phyloP scores from a whole-genome alignment of 2,113 vertebrate genomes.

The Anhinga rufa region DNA sequence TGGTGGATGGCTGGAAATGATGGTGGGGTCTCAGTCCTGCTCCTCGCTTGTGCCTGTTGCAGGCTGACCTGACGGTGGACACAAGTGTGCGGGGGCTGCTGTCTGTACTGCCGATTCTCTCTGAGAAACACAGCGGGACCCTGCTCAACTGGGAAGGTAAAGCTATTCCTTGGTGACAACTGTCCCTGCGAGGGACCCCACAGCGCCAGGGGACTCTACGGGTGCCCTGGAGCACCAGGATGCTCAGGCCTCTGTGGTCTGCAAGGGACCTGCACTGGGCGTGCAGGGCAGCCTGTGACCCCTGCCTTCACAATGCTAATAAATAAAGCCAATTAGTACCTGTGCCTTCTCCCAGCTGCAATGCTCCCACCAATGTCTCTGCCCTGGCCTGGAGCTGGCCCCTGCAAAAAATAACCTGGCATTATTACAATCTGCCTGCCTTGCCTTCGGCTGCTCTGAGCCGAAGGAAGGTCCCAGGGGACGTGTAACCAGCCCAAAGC shows the following conservation, averaged over 20 bases:
- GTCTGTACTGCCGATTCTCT: conserved; percentile 48
- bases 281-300: neutral
- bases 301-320: neutral
- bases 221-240: neutral
- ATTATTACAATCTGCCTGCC: neutral
- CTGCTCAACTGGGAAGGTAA: conserved; percentile 67
- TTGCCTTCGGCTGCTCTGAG: neutral
- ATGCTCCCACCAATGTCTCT: neutral
- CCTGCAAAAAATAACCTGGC: neutral
- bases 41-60: neutral
- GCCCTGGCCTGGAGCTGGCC: neutral
- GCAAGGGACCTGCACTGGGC: neutral
- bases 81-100: conserved; percentile 63
- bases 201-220: neutral
- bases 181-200: rapidly evolving
- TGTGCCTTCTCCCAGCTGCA: neutral
- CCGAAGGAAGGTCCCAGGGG: neutral
- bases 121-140: conserved; percentile 39
- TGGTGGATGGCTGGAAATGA: neutral
- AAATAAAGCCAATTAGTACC: neutral
- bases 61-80: conserved; percentile 57
- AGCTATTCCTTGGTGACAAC: conserved; percentile 64
- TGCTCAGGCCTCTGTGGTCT: neutral
- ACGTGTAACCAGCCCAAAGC: neutral
- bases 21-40: rapidly evolving